Base-by-base conservation (phyloP, 2,113 vertebrate species). In the Crotalus helleri region DNA sequence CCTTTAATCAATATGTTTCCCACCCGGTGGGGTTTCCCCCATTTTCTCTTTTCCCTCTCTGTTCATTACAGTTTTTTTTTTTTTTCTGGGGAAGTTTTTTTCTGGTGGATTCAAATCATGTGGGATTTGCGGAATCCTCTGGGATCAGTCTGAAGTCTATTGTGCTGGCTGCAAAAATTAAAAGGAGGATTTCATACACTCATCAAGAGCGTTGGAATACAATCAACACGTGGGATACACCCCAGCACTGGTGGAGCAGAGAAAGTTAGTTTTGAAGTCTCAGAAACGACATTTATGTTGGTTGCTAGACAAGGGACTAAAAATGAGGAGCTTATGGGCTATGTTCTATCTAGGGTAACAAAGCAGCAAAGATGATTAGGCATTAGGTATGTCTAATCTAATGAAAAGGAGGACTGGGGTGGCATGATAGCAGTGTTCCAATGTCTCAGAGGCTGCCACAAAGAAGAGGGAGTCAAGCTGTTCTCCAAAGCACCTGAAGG, bases 391-490 rank as follows among this genome's bases (percentile, higher is more conserved):
- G 4, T 13, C 61, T n/a, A 64, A n/a, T 64, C 29, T 64, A 64
- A 64, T n/a, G 0, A 64, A n/a, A n/a, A 64, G 61, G 1, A 64
- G 4, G 4, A n/a, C 11, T n/a, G 26, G 26, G 61, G 11, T n/a
- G 26, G n/a, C 61, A n/a, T 2, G 26, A 5, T n/a, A n/a, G 11
- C 61, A 64, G 4, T n/a, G 0, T n/a, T 64, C 0, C 29, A n/a
- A 3, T n/a, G n/a, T 64, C 0, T 64, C 1, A 64, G 61, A 29
- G 61, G 26, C 11, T n/a, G 61, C 4, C 61, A 4, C 26, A 64
- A 29, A 61, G 26, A 61, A 29, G 61, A 64, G 26, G 26, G 61
- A 0, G 61, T 13, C 26, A 29, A 64, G 0, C 26, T 64, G 13
- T n/a, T 64, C 29, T 64, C 61, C 29, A 64, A 5, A n/a, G 61